Conservation (phyloP, 2,113 vertebrate genomes). For the Platysteira castanea region DNA sequence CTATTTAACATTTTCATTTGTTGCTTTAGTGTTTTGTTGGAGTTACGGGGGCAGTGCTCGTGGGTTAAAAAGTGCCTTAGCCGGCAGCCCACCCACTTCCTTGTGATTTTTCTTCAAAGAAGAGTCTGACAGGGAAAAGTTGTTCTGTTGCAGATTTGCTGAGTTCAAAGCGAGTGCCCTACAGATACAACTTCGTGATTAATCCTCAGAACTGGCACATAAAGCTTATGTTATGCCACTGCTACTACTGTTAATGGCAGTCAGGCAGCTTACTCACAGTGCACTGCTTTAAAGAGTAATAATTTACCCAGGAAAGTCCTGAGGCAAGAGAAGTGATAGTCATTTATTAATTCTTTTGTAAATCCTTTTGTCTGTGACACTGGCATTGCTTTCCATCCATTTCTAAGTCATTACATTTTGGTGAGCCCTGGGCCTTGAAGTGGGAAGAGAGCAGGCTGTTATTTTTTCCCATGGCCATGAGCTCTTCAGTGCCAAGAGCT, state of each 20-base stretch:
- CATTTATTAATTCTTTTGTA: slow-evolving; percentile 11
- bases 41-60: neutral
- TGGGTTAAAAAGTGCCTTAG: neutral
- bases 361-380: slow-evolving; percentile 13
- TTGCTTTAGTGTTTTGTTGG: neutral
- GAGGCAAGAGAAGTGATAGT: neutral
- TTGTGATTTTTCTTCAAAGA: slow-evolving; percentile 42
- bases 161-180: slow-evolving; percentile 22
- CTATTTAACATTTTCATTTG: neutral
- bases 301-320: slow-evolving; percentile 26
- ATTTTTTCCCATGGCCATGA: neutral
- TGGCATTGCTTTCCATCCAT: neutral
- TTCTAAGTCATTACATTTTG: neutral
- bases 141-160: slow-evolving; percentile 22
- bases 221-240: neutral
- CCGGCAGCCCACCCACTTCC: neutral
- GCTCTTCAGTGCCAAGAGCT: neutral
- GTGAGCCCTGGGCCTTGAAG: neutral
- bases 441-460: neutral
- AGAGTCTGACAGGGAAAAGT: slow-evolving; percentile 20
- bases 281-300: slow-evolving; percentile 35
- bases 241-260: slow-evolving; percentile 39
- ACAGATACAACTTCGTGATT: slow-evolving; percentile 33
- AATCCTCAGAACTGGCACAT: slow-evolving; percentile 1
- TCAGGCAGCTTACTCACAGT: slow-evolving; percentile 38